Percentiles rank a stretch among this genome's conserved stretches.
phyloP scores from a whole-genome alignment of 2,888 invertebrate genomes.

The Philereme vetulata region DNA sequence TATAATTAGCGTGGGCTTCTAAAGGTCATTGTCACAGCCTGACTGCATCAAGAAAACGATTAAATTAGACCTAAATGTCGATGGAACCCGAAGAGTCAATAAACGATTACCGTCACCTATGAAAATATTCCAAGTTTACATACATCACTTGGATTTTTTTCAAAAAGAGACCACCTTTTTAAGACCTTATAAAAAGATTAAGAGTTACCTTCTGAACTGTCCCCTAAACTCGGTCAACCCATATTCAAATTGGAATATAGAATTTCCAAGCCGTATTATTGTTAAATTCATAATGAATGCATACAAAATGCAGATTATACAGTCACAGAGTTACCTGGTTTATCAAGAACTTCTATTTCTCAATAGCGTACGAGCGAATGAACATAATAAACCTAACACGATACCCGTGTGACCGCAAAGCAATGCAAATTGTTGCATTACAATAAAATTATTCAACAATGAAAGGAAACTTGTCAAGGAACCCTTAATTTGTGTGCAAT shows the following conservation, averaged over 20 bases:
- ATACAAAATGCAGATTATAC: constrained; percentile 8
- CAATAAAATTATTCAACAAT: constrained; percentile 18
- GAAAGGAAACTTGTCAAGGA: constrained; percentile 5
- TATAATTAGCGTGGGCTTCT: constrained; percentile 81
- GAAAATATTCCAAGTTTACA: too few species aligned
- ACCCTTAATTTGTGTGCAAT: constrained; percentile 6
- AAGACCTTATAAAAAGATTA: constrained; percentile 2
- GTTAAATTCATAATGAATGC: neutral
- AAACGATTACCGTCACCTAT: neutral
- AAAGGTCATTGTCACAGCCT: constrained; percentile 82
- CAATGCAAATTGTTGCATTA: constrained; percentile 18
- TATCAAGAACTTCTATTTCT: constrained; percentile 29
- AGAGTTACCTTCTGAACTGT: constrained; percentile 7
- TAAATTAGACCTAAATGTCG: constrained; percentile 63
- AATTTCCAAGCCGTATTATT: neutral
- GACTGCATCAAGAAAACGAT: constrained; percentile 61
- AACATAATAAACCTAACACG: constrained; percentile 23
- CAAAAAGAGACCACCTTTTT: too few species aligned
- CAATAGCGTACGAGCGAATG: constrained; percentile 25
- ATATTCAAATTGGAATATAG: neutral
- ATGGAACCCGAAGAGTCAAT: constrained; percentile 31
- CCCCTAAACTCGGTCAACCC: neutral
- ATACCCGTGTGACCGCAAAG: constrained; percentile 39
- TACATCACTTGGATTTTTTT: too few species aligned
- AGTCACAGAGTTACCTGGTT: constrained; percentile 7